phyloP scores from a whole-genome alignment of 2,888 invertebrate genomes.

The Hydroisotoma schaefferi region DNA sequence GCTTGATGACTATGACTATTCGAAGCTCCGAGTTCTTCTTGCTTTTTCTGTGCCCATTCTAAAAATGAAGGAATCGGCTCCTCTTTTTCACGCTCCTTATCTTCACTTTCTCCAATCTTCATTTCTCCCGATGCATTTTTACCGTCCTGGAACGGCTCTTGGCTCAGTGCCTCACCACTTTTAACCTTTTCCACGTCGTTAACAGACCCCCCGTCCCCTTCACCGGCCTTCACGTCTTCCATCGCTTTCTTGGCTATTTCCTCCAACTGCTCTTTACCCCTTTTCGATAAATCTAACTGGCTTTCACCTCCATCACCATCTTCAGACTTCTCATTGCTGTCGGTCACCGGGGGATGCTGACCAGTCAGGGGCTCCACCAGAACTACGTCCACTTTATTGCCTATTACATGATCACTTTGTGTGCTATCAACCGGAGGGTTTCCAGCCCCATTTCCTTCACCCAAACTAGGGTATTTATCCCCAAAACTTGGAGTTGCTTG shows the following conservation, averaged over 20 bases:
- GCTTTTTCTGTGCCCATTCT: slow-evolving; percentile 48
- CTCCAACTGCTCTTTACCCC: neutral
- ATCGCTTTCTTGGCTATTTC: neutral
- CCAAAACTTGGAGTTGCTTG: too few species aligned
- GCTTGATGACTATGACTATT: slow-evolving; percentile 6
- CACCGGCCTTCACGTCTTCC: neutral
- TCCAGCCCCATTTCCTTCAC: too few species aligned
- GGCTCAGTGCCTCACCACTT: neutral
- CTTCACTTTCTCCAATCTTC: neutral
- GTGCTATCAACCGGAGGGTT: too few species aligned
- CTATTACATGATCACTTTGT: too few species aligned
- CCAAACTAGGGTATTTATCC: too few species aligned
- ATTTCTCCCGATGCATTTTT: neutral
- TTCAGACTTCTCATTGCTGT: too few species aligned
- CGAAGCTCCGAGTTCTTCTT: slow-evolving; percentile 26
- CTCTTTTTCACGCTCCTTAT: slow-evolving; percentile 22
- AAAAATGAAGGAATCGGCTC: slow-evolving; percentile 47
- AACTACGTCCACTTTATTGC: too few species aligned
- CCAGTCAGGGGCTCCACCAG: too few species aligned
- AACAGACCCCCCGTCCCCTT: neutral
- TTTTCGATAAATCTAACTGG: neutral
- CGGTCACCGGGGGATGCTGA: too few species aligned
- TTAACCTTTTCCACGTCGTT: neutral
- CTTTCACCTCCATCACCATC: too few species aligned
- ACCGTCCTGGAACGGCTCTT: too few species aligned